Base-by-base conservation (phyloP, 2,113 vertebrate genomes). In the Perca flavescens region DNA sequence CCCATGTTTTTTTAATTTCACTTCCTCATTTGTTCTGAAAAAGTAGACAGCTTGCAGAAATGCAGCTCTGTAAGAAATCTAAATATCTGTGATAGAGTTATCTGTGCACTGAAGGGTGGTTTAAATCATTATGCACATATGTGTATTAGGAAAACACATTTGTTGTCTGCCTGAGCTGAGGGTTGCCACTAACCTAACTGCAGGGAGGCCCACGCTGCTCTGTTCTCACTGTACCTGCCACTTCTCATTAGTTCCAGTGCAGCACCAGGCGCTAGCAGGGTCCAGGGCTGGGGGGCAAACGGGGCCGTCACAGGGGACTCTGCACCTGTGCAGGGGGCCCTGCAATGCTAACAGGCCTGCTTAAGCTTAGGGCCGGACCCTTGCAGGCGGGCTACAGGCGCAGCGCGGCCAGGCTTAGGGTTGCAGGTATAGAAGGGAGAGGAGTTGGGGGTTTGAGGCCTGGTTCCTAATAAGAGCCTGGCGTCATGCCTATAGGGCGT, bases 261-360 rank as follows among this genome's bases (percentile, higher is more conserved):
- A 93, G 93, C 91, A 94, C 88, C 92, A 95, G 95, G 91, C 89
- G 74, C 82, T 71, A 74, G 82, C 82, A 79, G 77, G 91, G 91
- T 83, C 80, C 91, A 70, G 43, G 91, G 43, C 86, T 85, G 83
- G 92, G 94, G 90, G 91, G 70, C 83, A 91, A 94, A 94, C 91
- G 12, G 81, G 81, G 88, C 72, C 84, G 77, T 94, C 87, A 61
- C 85, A 34, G 16, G 92, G 95, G 88, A 91, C 91, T 77, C 52
- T 63, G 93, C 96, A 97, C 97, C 97, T 97, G 97, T 96, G 94
- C 95, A 90, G 90, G 92, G 95, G 95, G 94, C 90, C 79, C 92
- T 85, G 56, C 43, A 28, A 43, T 68, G 78, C 75, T 86, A 53
- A 54, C n/a, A 60, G 81, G 54, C 86, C 82, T 13, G 12, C 36